Conservation (phyloP, 2,888 invertebrate genomes). For the Ashinkailepas kermadecensis region DNA sequence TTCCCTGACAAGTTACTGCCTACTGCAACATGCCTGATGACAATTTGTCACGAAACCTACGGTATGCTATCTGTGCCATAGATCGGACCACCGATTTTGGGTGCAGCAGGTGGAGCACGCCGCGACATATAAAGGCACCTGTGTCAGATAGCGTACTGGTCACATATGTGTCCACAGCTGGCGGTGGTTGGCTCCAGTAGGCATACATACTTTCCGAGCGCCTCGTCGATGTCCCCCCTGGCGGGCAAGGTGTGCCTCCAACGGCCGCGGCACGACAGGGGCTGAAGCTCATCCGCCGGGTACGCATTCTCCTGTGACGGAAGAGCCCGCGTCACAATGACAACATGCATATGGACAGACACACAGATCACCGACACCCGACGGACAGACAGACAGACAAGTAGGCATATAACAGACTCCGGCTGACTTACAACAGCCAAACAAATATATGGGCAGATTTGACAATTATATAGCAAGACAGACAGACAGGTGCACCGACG, state of each 20-base stretch:
- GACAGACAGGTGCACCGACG: background rate
- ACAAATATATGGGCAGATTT: conserved; percentile 17
- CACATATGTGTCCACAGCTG: too few relatives aligned
- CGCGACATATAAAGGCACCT: too few relatives aligned
- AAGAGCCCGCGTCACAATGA: background rate
- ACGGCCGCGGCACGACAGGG: conserved; percentile 85
- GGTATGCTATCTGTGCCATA: too few relatives aligned
- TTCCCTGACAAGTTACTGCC: too few relatives aligned
- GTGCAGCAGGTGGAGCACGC: too few relatives aligned
- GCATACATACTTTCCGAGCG: conserved; percentile 85
- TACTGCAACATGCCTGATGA: too few relatives aligned
- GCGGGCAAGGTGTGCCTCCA: conserved; percentile 82
- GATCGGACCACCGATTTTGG: too few relatives aligned
- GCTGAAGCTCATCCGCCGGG: conserved; percentile 98
- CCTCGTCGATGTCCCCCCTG: conserved; percentile 93
- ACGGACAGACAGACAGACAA: background rate
- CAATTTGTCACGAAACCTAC: too few relatives aligned
- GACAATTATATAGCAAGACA: background rate
- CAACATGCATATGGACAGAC: background rate
- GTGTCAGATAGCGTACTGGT: too few relatives aligned
- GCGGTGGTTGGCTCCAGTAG: too few relatives aligned
- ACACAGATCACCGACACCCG: background rate
- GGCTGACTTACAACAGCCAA: background rate
- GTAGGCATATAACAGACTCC: background rate
- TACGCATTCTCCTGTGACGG: conserved; percentile 69